phyloP scores from a whole-genome alignment of 2,797 vertebrate genomes.

The Atherinosoma microstoma region DNA sequence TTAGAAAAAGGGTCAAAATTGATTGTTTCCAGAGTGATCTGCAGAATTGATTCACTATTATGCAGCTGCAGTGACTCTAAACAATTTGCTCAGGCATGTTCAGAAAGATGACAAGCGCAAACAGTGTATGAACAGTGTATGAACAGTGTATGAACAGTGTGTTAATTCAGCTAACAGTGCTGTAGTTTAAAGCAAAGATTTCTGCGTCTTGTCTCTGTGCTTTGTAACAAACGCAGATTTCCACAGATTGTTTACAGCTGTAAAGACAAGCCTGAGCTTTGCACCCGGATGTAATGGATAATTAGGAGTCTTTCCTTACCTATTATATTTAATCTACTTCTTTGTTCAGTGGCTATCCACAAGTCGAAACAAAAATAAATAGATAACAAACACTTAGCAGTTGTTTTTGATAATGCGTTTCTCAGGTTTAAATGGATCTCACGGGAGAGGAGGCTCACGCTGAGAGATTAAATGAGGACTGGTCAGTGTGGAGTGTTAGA shows the following conservation, averaged over 20 bases:
- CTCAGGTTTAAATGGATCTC: constrained; percentile 42
- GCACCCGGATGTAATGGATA: constrained; percentile 4
- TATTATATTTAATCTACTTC: constrained; percentile 33
- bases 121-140: no score
- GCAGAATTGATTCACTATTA: constrained; percentile 62
- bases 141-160: constrained; percentile 8
- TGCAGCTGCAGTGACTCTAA: constrained; percentile 54
- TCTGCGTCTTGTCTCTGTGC: background rate
- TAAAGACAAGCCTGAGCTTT: constrained; percentile 2
- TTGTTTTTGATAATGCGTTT: constrained; percentile 38
- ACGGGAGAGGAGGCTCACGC: constrained; percentile 37
- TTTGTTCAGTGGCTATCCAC: constrained; percentile 19
- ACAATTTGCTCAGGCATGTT: constrained; percentile 30
- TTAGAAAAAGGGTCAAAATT: constrained; percentile 65
- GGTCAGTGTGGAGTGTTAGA: constrained; percentile 48
- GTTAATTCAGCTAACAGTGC: constrained; percentile 1
- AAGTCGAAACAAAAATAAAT: constrained; percentile 13
- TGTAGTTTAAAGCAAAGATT: background rate
- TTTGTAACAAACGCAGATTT: constrained; percentile 6
- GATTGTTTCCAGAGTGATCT: constrained; percentile 76
- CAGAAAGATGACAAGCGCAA: constrained; percentile 21
- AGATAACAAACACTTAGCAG: constrained; percentile 37
- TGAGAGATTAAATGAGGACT: constrained; percentile 61
- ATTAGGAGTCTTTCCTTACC: constrained; percentile 22
- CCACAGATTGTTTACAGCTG: constrained; percentile 8